Evolutionary conservation across 2,797 vertebrate genomes (phyloP).

Genomic region (Eleutherodactylus coqui): DNA sequence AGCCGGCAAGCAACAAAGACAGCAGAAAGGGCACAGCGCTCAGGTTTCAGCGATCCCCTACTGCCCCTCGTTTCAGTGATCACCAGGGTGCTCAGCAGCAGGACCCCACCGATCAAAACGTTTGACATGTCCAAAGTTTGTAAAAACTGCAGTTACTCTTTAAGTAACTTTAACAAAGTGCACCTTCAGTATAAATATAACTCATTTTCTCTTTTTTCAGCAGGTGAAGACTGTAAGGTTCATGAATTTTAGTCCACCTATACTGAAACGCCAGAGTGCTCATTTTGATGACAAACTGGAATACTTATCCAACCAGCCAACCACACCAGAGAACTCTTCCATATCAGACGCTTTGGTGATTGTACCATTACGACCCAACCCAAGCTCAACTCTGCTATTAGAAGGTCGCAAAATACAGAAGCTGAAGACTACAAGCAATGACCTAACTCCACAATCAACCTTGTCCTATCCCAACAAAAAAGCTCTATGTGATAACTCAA

Average conservation of each 20-base stretch:
- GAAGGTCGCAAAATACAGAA: slow-evolving; percentile 80
- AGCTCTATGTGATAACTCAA: slow-evolving; percentile 34
- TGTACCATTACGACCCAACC: slow-evolving; percentile 76
- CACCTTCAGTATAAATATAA: background rate
- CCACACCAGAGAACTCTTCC: slow-evolving; percentile 76
- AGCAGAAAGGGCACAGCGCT: too few species aligned
- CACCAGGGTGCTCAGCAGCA: too few species aligned
- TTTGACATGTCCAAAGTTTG: too few species aligned
- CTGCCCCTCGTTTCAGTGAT: too few species aligned
- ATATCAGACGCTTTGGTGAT: slow-evolving; percentile 75
- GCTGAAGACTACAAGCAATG: slow-evolving; percentile 68
- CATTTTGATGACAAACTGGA: slow-evolving; percentile 72
- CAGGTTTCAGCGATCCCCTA: too few species aligned
- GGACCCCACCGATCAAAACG: too few species aligned
- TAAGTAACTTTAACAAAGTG: too few species aligned
- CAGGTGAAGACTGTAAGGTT: slow-evolving; percentile 93
- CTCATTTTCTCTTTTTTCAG: slow-evolving; percentile 73
- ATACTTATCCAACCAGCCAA: slow-evolving; percentile 69
- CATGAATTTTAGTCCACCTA: slow-evolving; percentile 84
- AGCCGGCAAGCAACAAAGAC: too few species aligned
- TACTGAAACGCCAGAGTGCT: slow-evolving; percentile 76
- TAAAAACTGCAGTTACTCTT: background rate
- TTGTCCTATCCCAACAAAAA: slow-evolving; percentile 85
- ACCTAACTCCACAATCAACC: slow-evolving; percentile 68
- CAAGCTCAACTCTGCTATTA: slow-evolving; percentile 80